These are phyloP conservation scores for Selene dorsalis DNA, from an alignment of 2,797 vertebrate genomes.

Conservation along the genomic window DNA sequence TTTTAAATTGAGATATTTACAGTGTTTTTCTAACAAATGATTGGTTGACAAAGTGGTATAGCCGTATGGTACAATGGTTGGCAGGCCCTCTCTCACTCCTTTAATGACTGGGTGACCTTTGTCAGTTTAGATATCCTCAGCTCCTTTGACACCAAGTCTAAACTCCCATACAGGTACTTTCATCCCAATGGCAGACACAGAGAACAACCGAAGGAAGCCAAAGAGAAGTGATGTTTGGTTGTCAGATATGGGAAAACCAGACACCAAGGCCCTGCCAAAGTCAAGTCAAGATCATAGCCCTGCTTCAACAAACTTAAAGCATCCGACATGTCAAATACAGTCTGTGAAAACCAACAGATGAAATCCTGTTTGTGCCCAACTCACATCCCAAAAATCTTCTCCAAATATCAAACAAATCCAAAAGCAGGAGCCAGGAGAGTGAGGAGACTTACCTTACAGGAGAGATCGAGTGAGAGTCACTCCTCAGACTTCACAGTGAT, in stretches of 20 bases:
- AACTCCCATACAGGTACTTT: background rate
- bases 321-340: background rate
- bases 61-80: background rate
- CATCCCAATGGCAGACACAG: background rate
- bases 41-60: background rate
- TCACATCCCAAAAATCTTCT: background rate
- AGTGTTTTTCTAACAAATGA: background rate
- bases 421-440: slow-evolving; percentile 21
- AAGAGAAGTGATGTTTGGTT: background rate
- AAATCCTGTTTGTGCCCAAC: slow-evolving; percentile 7
- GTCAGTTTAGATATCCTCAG: slow-evolving; percentile 7
- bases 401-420: slow-evolving; percentile 22
- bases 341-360: background rate
- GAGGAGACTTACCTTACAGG: slow-evolving; percentile 75
- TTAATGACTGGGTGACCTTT: slow-evolving; percentile 54
- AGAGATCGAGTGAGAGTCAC: slow-evolving; percentile 70
- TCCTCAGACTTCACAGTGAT: slow-evolving; percentile 55
- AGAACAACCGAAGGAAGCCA: slow-evolving; percentile 19
- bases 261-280: slow-evolving; percentile 70
- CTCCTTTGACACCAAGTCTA: background rate
- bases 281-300: slow-evolving; percentile 78
- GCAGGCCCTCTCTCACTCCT: slow-evolving; percentile 3
- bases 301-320: slow-evolving; percentile 29
- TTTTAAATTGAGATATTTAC: background rate
- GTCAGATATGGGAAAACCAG: slow-evolving; percentile 32